phyloP scores from a whole-genome alignment of 2,888 invertebrate genomes.

The Aporophyla lueneburgensis region DNA sequence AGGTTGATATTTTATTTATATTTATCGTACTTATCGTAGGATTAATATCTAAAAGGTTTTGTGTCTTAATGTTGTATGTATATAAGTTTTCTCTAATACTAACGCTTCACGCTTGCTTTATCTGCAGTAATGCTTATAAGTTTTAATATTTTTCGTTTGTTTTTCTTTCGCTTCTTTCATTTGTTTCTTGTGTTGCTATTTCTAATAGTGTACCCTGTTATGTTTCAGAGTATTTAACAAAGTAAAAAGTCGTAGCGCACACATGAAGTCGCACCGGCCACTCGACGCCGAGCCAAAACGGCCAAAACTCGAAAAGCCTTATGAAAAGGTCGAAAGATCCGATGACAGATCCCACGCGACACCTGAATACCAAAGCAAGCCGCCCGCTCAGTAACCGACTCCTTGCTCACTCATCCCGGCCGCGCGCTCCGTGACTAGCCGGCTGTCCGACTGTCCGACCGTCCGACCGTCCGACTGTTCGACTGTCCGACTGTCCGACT shows the following conservation, averaged over 20 bases:
- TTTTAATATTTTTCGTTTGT: constrained; percentile 65
- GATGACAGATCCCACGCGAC: constrained; percentile 87
- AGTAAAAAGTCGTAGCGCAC: constrained; percentile 99
- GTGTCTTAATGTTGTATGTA: constrained; percentile 82
- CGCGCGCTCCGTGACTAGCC: constrained; percentile 52
- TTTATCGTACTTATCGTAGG: constrained; percentile 80
- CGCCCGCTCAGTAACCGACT: constrained; percentile 81
- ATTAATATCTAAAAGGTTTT: constrained; percentile 77
- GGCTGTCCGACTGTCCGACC: constrained; percentile 25
- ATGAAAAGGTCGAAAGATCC: constrained; percentile 90
- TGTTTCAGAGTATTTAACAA: constrained; percentile 98
- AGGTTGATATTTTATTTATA: constrained; percentile 79
- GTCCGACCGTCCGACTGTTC: constrained; percentile 30
- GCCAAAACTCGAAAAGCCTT: constrained; percentile 92
- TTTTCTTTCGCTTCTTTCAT: constrained; percentile 73
- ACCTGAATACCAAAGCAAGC: constrained; percentile 85
- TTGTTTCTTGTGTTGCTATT: constrained; percentile 81
- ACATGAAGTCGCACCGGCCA: constrained; percentile 99
- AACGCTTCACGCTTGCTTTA: constrained; percentile 83
- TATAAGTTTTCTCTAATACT: constrained; percentile 79
- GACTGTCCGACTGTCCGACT: constrained; percentile 21
- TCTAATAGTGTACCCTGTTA: constrained; percentile 88
- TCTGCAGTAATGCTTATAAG: constrained; percentile 74
- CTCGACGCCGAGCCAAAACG: constrained; percentile 95
- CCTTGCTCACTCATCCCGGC: constrained; percentile 76